These are phyloP conservation scores for Brachynemurus nebulosus DNA, from an alignment of 2,888 invertebrate species.

Conservation along the genomic window DNA sequence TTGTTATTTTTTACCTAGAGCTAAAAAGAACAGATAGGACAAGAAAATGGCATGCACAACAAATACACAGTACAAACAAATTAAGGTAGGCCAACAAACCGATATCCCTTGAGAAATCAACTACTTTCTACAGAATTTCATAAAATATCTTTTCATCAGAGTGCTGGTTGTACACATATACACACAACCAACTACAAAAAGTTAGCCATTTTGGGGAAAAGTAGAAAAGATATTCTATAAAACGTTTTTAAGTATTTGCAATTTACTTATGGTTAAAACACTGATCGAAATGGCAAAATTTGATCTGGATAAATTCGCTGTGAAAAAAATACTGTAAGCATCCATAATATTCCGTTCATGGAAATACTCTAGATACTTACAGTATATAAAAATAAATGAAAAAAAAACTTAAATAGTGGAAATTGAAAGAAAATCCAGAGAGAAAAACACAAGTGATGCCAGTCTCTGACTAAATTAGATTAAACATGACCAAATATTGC, in stretches of 20 bases:
- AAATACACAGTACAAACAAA: slow-evolving; percentile 6
- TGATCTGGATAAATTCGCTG: not conserved
- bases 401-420: not conserved
- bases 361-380: not conserved
- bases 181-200: not conserved
- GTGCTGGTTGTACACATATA: too few relatives aligned
- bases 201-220: not conserved
- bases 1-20: slow-evolving; percentile 4
- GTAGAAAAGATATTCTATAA: not conserved
- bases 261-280: slow-evolving; percentile 2
- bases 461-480: slow-evolving; percentile 4
- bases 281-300: slow-evolving; percentile 6
- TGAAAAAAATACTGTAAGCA: not conserved
- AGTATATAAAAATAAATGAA: not conserved
- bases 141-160: not conserved
- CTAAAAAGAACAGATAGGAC: slow-evolving; percentile 3
- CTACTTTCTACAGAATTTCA: slow-evolving; percentile 1
- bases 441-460: not conserved
- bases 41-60: slow-evolving; percentile 7
- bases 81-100: slow-evolving; percentile 7
- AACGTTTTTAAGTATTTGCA: slow-evolving; percentile 1
- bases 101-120: slow-evolving; percentile 4
- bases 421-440: not conserved
- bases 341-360: not conserved
- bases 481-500: not conserved